Percentiles rank a stretch among this genome's conserved stretches.
These are phyloP conservation scores for Caenorhabditis briggsae DNA, from an alignment of 1,140 invertebrate species.

Conservation along the genomic window DNA sequence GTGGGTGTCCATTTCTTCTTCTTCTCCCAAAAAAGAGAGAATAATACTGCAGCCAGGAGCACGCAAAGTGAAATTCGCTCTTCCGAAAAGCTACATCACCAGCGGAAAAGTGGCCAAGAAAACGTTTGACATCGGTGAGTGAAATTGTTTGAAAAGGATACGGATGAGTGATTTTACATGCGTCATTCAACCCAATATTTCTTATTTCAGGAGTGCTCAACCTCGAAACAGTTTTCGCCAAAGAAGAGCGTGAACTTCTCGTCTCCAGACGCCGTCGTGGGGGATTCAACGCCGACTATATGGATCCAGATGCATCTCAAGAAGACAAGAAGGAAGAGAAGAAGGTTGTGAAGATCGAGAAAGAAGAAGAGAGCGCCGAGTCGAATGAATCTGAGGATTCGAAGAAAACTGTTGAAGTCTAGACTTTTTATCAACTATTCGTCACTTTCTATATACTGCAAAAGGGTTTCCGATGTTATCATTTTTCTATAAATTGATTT, in stretches of 20 bases:
- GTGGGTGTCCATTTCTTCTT: not conserved
- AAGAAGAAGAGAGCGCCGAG: too few species aligned
- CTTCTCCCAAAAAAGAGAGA: not conserved
- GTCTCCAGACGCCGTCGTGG: conserved; percentile 51
- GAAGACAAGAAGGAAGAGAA: conserved; percentile 6
- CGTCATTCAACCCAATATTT: not conserved
- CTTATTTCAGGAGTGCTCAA: conserved; percentile 61
- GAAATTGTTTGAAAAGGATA: conserved; percentile 15
- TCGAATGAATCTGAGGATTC: not conserved
- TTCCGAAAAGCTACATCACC: conserved; percentile 64
- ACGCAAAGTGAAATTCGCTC: conserved; percentile 60
- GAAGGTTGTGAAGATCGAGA: not conserved
- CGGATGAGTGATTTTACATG: conserved; percentile 36
- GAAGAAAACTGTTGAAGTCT: not conserved
- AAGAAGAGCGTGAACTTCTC: conserved; percentile 63
- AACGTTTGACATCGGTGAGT: conserved; percentile 61
- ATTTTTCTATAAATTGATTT: not conserved
- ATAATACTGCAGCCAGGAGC: conserved; percentile 55
- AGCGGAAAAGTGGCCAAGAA: conserved; percentile 64
- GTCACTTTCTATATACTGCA: conserved; percentile 4
- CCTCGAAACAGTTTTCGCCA: conserved; percentile 63
- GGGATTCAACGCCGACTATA: conserved; percentile 48
- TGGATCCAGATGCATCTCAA: conserved; percentile 40
- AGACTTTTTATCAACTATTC: not conserved
- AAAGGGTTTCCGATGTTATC: conserved; percentile 20